Conservation (phyloP, 2,113 vertebrate genomes). For the Cheilinus undulatus region DNA sequence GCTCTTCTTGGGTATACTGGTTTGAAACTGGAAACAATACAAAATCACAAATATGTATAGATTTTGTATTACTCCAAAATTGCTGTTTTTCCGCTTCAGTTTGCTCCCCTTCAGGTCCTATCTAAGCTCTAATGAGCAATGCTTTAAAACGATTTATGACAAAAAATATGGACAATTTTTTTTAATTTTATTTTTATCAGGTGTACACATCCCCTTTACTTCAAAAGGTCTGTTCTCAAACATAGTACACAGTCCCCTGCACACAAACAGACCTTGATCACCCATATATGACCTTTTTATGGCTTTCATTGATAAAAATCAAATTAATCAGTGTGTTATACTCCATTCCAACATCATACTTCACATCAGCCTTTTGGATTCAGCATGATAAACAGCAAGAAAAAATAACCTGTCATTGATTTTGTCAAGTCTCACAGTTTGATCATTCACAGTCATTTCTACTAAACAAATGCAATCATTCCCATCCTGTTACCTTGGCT, state of each 20-base stretch:
- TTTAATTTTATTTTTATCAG: slow-evolving; percentile 45
- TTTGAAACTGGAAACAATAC: no score
- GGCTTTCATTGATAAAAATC: slow-evolving; percentile 71
- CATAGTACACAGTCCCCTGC: slow-evolving; percentile 31
- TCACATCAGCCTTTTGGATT: slow-evolving; percentile 56
- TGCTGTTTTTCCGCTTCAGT: no score
- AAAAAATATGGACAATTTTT: slow-evolving; percentile 34
- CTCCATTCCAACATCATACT: slow-evolving; percentile 40
- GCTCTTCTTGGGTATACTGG: no score
- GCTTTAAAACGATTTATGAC: slow-evolving; percentile 27
- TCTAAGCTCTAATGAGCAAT: not conserved
- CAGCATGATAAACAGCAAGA: slow-evolving; percentile 58
- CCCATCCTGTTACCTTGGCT: slow-evolving; percentile 64
- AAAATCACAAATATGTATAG: no score
- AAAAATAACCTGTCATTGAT: slow-evolving; percentile 30
- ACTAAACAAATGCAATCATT: slow-evolving; percentile 49
- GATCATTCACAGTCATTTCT: slow-evolving; percentile 66
- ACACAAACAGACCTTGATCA: slow-evolving; percentile 47
- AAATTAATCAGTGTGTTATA: slow-evolving; percentile 57
- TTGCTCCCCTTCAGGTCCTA: no score
- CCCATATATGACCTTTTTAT: slow-evolving; percentile 57
- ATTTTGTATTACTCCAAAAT: no score
- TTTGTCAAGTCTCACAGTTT: slow-evolving; percentile 70
- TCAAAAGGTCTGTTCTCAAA: slow-evolving; percentile 57
- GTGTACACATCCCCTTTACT: slow-evolving; percentile 60